phyloP scores from a whole-genome alignment of 2,113 vertebrate species.

The Plestiodon gilberti region DNA sequence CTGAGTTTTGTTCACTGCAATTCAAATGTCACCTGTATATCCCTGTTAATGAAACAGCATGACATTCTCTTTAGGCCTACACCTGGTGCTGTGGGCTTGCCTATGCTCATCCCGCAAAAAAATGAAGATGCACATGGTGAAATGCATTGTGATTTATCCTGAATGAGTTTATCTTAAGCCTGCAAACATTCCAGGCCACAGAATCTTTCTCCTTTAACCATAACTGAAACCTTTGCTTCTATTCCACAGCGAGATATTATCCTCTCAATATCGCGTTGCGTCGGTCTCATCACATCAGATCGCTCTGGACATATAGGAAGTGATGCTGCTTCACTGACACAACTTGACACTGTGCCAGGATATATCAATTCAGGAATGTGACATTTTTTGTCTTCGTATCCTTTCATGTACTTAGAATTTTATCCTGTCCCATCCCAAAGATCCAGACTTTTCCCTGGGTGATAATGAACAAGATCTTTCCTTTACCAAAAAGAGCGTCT shows the following conservation, averaged over 20 bases:
- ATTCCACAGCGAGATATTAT: not conserved
- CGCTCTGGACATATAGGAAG: constrained; percentile 42
- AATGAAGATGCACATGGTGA: not conserved
- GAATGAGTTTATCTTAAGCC: constrained; percentile 4
- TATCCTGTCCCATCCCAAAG: not conserved
- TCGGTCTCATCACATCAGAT: constrained; percentile 48
- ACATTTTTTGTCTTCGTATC: not conserved
- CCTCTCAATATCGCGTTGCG: constrained; percentile 29
- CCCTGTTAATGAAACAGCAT: constrained; percentile 50
- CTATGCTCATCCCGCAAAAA: constrained; percentile 22
- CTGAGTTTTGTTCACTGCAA: constrained; percentile 37
- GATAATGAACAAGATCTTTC: not conserved
- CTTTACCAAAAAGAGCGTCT: accelerated
- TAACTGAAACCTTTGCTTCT: not conserved
- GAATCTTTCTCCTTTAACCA: not conserved
- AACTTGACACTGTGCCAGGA: constrained; percentile 35
- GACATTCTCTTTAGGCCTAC: constrained; percentile 40
- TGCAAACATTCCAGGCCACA: constrained; percentile 24
- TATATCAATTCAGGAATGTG: constrained; percentile 40
- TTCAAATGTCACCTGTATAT: constrained; percentile 46
- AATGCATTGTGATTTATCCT: constrained; percentile 15
- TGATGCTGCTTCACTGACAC: constrained; percentile 51
- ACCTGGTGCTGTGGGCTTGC: constrained; percentile 19
- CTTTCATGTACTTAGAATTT: not conserved
- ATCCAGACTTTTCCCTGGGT: not conserved